Percentiles rank a stretch among this genome's conserved stretches.
Conservation (phyloP, 2,113 vertebrate genomes). For the Pelecanoides urinatrix region DNA sequence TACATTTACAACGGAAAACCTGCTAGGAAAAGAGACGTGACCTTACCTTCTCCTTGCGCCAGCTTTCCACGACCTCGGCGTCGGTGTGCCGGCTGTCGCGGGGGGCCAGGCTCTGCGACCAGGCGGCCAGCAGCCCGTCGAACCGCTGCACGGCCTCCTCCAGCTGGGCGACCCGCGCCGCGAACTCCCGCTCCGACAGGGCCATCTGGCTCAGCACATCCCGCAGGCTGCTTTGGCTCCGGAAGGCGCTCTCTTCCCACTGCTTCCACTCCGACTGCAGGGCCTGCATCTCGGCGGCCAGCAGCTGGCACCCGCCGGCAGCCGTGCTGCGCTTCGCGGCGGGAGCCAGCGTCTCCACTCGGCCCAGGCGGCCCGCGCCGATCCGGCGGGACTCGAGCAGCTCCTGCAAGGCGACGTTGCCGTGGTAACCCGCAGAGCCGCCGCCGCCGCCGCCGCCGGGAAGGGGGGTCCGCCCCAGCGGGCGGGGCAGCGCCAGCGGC, state of each 20-base stretch:
- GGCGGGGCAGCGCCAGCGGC: too few species aligned
- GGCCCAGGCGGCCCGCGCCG: conserved; percentile 84
- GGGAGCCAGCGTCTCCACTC: conserved; percentile 81
- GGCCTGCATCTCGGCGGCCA: conserved; percentile 87
- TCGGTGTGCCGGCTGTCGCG: conserved; percentile 84
- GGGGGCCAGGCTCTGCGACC: conserved; percentile 77
- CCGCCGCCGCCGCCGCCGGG: neutral
- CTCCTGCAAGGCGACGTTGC: conserved; percentile 89
- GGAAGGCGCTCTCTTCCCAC: conserved; percentile 86
- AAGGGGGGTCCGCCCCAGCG: neutral
- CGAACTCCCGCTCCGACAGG: conserved; percentile 86
- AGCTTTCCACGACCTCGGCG: conserved; percentile 82
- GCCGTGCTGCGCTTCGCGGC: conserved; percentile 81
- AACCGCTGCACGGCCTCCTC: conserved; percentile 81
- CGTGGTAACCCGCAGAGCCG: conserved; percentile 78
- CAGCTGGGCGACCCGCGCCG: conserved; percentile 73
- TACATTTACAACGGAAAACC: neutral
- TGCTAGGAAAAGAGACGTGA: neutral
- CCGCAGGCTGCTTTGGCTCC: conserved; percentile 79
- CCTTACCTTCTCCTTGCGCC: conserved; percentile 87
- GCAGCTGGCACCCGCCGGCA: conserved; percentile 79
- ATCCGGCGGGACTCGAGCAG: conserved; percentile 87
- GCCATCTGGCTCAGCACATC: conserved; percentile 79
- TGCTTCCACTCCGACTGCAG: conserved; percentile 88
- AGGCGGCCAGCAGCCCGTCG: conserved; percentile 73